Evolutionary conservation across 2,113 vertebrate genomes (phyloP), one percentile per base, ranked within the genome.

Genomic region (Forbesichthys papilliferus): DNA sequence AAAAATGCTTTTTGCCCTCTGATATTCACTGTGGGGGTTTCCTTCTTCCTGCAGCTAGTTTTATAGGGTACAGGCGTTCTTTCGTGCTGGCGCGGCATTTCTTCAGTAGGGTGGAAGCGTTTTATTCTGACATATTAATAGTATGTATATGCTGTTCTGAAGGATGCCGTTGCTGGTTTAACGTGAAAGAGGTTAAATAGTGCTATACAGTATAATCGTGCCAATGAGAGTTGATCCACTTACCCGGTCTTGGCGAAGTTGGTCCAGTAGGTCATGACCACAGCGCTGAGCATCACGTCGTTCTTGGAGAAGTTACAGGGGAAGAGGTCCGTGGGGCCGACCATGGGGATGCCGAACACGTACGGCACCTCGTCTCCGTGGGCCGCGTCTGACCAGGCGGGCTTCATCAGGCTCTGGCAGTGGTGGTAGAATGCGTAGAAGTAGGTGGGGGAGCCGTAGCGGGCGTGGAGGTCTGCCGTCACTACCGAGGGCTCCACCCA

Each of bases 221-320:
- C 20, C 5, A 49, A 49, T 34, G 6, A 27, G n/a, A 8, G 13
- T 66, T 1, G 18, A 20, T 67, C 47, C 12, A 87, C 97, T 96
- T 90, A 99, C 98, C 98, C 97, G 11, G 97, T 99, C 90, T 99
- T 99, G 91, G 98, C 98, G 84, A 99, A 99, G 91, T 99, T 99
- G 87, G 97, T 99, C 98, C 98, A 99, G 91, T 98, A 99, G 80
- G 98, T 99, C 98, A 99, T 99, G 74, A 99, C 98, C 12, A 99
- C 98, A 0, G 97, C 98, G 0, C 98, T 99, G 75, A 99, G 96
- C 97, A 99, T 99, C 66, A 99, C 91, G 0, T 99, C 98, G 0
- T 99, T 99, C 92, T 98, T 99, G 83, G 98, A 99, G 91, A 99
- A 99, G 90, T 99, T 99, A 91, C 97, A 99, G 61, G 98, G 96